Conservation (phyloP, 2,113 vertebrate species). For the Electrona antarctica region DNA sequence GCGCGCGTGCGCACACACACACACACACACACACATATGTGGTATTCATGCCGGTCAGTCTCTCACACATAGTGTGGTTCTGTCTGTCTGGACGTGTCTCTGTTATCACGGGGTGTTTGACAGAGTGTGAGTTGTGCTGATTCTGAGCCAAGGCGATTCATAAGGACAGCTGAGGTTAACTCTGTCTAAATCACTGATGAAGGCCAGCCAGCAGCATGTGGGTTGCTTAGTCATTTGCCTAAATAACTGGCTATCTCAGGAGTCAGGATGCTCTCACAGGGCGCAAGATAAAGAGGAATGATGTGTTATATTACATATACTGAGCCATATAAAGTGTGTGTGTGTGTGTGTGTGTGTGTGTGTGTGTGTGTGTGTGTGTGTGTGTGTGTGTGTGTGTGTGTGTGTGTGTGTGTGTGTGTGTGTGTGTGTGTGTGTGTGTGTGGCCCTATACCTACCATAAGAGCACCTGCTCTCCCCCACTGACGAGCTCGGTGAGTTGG, state of each 20-base stretch:
- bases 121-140: constrained; percentile 25
- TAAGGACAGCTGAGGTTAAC: constrained; percentile 52
- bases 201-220: no score
- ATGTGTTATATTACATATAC: no score
- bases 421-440: background rate
- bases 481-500: constrained; percentile 76
- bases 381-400: constrained; percentile 1
- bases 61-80: constrained; percentile 40
- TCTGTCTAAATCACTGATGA: constrained; percentile 32
- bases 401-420: background rate
- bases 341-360: background rate
- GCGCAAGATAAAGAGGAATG: no score
- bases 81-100: constrained; percentile 45
- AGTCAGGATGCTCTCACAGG: no score
- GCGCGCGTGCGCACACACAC: background rate
- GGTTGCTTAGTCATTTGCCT: no score
- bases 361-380: background rate
- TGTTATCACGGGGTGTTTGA: constrained; percentile 22
- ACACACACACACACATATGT: background rate
- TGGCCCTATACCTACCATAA: constrained; percentile 85
- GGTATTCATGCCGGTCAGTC: constrained; percentile 43
- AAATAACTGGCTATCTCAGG: no score
- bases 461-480: constrained; percentile 77
- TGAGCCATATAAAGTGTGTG: background rate
- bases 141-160: constrained; percentile 57